phyloP scores from a whole-genome alignment of 2,888 invertebrate species.

The Drosophila melanosoma region DNA sequence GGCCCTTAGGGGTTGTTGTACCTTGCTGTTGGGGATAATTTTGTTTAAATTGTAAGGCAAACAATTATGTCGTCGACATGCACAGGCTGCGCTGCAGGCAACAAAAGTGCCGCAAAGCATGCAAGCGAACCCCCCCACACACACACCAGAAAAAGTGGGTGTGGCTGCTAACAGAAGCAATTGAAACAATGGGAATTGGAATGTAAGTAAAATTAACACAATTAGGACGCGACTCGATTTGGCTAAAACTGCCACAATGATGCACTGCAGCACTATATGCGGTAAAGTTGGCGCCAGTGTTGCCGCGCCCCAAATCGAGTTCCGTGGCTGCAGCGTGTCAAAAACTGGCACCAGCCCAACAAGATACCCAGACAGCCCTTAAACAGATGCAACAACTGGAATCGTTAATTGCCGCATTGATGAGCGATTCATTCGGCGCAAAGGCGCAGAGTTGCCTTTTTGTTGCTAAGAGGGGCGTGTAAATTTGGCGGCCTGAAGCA shows the following conservation, averaged over 20 bases:
- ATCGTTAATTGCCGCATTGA: slow-evolving; percentile 65
- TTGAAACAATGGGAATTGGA: slow-evolving; percentile 59
- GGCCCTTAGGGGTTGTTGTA: slow-evolving; percentile 45
- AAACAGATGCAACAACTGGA: slow-evolving; percentile 23
- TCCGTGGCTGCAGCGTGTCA: slow-evolving; percentile 66
- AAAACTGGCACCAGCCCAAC: slow-evolving; percentile 51
- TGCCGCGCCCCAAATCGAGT: slow-evolving; percentile 63
- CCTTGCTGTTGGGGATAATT: slow-evolving; percentile 57
- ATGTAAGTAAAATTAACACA: slow-evolving; percentile 78
- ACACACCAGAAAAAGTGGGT: slow-evolving; percentile 29
- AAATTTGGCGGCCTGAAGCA: background rate
- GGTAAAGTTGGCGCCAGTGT: slow-evolving; percentile 21
- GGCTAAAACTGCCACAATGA: slow-evolving; percentile 39
- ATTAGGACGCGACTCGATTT: slow-evolving; percentile 68
- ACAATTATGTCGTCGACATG: slow-evolving; percentile 79
- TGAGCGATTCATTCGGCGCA: slow-evolving; percentile 46
- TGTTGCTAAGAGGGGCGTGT: slow-evolving; percentile 13
- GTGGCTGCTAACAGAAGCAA: slow-evolving; percentile 51
- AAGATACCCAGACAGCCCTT: slow-evolving; percentile 7
- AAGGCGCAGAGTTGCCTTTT: slow-evolving; percentile 37
- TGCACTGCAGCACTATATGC: slow-evolving; percentile 59
- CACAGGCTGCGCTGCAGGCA: slow-evolving; percentile 38
- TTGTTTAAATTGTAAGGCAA: slow-evolving; percentile 61
- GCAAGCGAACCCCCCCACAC: slow-evolving; percentile 53
- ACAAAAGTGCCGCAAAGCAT: slow-evolving; percentile 72